Evolutionary conservation across 2,797 vertebrate genomes (phyloP).

Genomic region (Trachops cirrhosus): DNA sequence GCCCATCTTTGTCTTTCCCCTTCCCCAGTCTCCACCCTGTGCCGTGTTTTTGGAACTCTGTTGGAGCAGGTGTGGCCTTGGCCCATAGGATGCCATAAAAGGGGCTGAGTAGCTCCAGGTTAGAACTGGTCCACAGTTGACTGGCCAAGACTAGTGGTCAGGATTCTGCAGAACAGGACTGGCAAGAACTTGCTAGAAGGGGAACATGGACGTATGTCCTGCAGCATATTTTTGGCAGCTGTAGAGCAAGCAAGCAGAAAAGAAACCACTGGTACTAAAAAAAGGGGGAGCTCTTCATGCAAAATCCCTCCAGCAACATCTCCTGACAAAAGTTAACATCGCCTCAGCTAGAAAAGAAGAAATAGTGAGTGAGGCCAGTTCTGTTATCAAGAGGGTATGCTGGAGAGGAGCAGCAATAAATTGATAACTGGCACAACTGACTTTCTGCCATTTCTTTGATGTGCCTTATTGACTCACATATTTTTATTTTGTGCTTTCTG

Average conservation of each 20-base stretch:
- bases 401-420: not conserved
- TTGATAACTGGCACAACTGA: no score
- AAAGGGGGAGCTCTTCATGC: not conserved
- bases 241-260: not conserved
- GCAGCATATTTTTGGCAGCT: not conserved
- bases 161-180: not conserved
- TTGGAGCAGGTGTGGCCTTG: not conserved
- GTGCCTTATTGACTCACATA: not conserved
- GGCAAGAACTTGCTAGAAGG: not conserved
- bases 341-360: not conserved
- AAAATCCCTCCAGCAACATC: not conserved
- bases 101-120: not conserved
- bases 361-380: no score
- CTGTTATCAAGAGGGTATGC: accelerated
- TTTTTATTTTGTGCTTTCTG: not conserved
- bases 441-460: no score
- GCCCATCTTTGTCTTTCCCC: not conserved
- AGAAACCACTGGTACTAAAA: not conserved
- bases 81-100: not conserved
- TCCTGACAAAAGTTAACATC: not conserved
- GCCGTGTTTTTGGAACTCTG: not conserved
- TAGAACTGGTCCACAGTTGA: not conserved
- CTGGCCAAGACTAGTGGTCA: no score
- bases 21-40: not conserved
- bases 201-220: accelerated